Percentiles rank a stretch among this genome's conserved stretches.
phyloP scores from a whole-genome alignment of 2,888 invertebrate species.

The Pelosia muscerda region DNA sequence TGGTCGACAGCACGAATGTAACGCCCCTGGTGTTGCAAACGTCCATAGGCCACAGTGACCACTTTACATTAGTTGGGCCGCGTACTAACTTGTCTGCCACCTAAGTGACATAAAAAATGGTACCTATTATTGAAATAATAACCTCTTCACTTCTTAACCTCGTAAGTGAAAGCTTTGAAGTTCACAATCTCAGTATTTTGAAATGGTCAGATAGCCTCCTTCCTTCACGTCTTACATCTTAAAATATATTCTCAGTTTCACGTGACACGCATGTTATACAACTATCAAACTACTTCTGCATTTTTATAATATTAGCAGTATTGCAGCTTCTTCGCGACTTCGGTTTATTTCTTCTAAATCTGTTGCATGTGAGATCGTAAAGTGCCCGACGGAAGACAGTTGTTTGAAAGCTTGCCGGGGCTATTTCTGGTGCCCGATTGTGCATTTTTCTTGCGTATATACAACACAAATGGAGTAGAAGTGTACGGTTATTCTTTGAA shows the following conservation, averaged over 20 bases:
- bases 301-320: neutral
- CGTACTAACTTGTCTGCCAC: no score
- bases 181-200: no score
- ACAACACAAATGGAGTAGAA: neutral
- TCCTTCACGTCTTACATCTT: no score
- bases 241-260: neutral
- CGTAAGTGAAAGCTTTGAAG: no score
- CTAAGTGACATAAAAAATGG: no score
- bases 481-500: neutral
- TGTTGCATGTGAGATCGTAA: neutral
- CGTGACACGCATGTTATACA: neutral
- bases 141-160: no score
- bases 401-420: constrained; percentile 3
- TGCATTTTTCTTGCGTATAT: neutral
- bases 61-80: no score
- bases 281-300: neutral
- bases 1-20: no score
- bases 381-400: neutral
- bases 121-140: no score
- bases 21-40: no score
- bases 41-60: no score
- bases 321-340: neutral
- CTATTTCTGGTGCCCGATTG: neutral
- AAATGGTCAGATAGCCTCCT: no score
- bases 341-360: neutral